These are phyloP conservation scores for Pseudobourletiella spinata DNA, from an alignment of 1,140 invertebrate genomes.

Conservation along the genomic window DNA sequence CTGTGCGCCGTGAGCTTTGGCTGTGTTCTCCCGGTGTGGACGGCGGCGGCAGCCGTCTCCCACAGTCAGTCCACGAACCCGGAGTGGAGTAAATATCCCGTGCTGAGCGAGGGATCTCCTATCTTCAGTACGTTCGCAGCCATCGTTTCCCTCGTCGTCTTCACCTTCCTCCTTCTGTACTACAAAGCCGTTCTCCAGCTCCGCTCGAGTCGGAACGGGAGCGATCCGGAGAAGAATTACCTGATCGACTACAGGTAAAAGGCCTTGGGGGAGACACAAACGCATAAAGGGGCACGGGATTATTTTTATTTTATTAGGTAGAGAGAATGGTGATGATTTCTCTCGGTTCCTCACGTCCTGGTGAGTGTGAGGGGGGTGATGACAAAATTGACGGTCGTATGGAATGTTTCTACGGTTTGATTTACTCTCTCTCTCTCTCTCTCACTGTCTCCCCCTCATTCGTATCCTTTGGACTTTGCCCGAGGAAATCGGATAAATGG, in stretches of 20 bases:
- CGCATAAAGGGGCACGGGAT: too few relatives aligned
- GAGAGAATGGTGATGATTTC: too few relatives aligned
- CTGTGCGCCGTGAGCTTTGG: slow-evolving; percentile 21
- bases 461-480: too few relatives aligned
- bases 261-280: too few relatives aligned
- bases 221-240: slow-evolving; percentile 3
- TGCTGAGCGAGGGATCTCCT: slow-evolving; percentile 15
- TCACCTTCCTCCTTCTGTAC: slow-evolving; percentile 14
- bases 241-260: slow-evolving; percentile 18
- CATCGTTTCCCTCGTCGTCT: slow-evolving; percentile 9
- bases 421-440: too few relatives aligned
- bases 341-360: too few relatives aligned
- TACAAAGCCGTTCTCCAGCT: slow-evolving; percentile 22
- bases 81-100: not conserved
- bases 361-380: too few relatives aligned
- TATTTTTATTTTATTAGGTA: too few relatives aligned
- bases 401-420: too few relatives aligned
- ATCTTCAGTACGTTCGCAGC: slow-evolving; percentile 22
- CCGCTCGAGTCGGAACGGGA: not conserved
- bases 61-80: slow-evolving; percentile 2
- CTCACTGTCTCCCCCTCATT: too few relatives aligned
- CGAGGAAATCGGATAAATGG: too few relatives aligned
- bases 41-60: slow-evolving; percentile 17
- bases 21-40: slow-evolving; percentile 25
- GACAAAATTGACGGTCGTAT: too few relatives aligned